Evolutionary conservation across 2,888 invertebrate species (phyloP), one percentile per base, ranked within the genome.

Genomic region (Epistrophe grossulariae): DNA sequence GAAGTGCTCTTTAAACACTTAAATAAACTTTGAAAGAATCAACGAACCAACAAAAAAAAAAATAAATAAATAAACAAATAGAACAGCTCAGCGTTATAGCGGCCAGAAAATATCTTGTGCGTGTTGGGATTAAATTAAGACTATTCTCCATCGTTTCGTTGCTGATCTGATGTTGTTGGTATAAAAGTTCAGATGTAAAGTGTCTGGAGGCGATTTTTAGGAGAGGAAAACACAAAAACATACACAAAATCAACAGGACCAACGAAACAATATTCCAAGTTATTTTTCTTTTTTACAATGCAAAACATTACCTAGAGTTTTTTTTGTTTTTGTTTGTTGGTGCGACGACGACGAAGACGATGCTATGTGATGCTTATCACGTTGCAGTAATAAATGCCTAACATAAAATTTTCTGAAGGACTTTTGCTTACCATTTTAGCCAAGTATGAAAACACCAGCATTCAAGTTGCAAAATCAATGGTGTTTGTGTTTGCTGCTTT

Each of bases 321-420:
- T 19, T 35, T 68, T 2, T 38, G 19, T 38, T 38, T 24, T 19
- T 35, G 52, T 2, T 38, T 31, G 19, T 52, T 50, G 9, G 19
- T 48, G 28, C 13, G 19, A n/a, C 40, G 60, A 31, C 31, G 40
- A 24, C 24, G 3, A 24, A 1, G 24, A 24, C 40, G 60, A 24
- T 40, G 38, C 28, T 19, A 31, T 55, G 11, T 17, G 35, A 87
- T 87, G 82, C 87, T 81, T 66, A 87, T 87, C 87, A 87, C 87
- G 87, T 87, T 82, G 64, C 71, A 87, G 82, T 79, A 72, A 87
- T 87, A 87, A 87, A 87, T 73, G 57, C 60, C 64, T 31, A 82
- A 71, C 78, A 82, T 79, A 82, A 74, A 74, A 82, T 74, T 82
- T 85, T 84, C 70, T 57, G 57, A 81, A 78, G 78, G 85, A 78